phyloP scores from a whole-genome alignment of 1,140 invertebrate genomes.

The Drosophila virilis region DNA sequence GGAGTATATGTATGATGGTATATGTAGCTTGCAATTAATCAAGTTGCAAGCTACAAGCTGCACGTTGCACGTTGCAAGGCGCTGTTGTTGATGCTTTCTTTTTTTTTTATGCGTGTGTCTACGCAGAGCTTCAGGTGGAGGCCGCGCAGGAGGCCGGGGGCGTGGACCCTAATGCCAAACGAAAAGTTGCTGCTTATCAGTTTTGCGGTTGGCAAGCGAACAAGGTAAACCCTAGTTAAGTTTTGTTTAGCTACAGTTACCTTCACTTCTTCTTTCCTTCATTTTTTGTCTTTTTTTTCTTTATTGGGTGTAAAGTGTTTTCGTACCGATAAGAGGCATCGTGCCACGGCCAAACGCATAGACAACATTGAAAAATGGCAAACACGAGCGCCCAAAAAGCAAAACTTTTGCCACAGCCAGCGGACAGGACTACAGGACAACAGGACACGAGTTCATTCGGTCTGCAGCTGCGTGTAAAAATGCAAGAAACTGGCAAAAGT shows the following conservation, averaged over 20 bases:
- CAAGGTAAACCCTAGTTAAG: conserved; percentile 54
- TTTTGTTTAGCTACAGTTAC: conserved; percentile 36
- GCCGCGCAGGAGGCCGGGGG: neutral
- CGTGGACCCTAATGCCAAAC: conserved; percentile 30
- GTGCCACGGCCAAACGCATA: conserved; percentile 17
- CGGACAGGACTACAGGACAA: neutral
- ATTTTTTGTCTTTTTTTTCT: conserved; percentile 40
- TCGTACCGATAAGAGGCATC: conserved; percentile 57
- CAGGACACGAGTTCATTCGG: conserved; percentile 7
- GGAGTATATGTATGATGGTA: neutral
- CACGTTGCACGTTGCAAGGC: neutral
- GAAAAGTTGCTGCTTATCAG: conserved; percentile 57
- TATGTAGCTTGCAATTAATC: conserved; percentile 42
- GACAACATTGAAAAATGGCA: conserved; percentile 56
- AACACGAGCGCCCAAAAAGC: conserved; percentile 31
- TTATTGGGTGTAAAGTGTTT: conserved; percentile 74
- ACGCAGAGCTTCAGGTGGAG: conserved; percentile 15
- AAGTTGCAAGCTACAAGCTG: conserved; percentile 31
- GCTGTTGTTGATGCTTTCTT: conserved; percentile 14
- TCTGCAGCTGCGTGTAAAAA: conserved; percentile 50
- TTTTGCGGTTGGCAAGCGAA: conserved; percentile 55
- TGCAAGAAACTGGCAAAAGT: conserved; percentile 61
- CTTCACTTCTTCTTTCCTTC: neutral
- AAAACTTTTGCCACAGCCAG: conserved; percentile 46
- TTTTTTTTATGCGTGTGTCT: conserved; percentile 12